Evolutionary conservation across 2,797 vertebrate species (phyloP).

Genomic region (Sebastes elongatus): DNA sequence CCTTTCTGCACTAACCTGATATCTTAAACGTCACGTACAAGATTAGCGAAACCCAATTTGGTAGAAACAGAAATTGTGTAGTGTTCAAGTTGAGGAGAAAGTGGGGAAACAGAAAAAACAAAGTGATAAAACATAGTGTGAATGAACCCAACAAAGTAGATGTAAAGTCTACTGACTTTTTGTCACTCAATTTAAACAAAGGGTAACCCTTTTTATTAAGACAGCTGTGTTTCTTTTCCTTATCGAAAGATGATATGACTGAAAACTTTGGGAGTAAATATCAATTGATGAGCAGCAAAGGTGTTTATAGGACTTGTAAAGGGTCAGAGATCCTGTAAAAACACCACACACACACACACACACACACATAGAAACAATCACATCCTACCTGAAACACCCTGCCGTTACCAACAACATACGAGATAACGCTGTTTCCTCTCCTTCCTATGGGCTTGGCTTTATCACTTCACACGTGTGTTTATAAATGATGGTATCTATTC

Average conservation of each 20-base stretch:
- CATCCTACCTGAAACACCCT: conserved; percentile 53
- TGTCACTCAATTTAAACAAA: background rate
- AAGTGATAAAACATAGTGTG: background rate
- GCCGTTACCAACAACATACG: conserved; percentile 38
- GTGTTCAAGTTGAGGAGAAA: background rate
- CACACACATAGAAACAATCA: conserved; percentile 21
- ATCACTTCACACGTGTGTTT: conserved; percentile 64
- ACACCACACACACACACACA: background rate
- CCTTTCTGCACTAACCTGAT: background rate
- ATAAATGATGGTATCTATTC: conserved; percentile 66
- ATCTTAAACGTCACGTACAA: background rate
- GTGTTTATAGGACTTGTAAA: conserved; percentile 5
- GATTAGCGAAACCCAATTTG: background rate
- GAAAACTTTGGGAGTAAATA: background rate
- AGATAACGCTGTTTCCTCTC: conserved; percentile 58
- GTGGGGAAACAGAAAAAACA: background rate
- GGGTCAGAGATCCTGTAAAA: conserved; percentile 16
- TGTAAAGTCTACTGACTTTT: background rate
- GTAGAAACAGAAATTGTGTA: background rate
- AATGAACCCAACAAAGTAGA: background rate
- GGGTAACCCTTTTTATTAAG: background rate
- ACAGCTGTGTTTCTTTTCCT: background rate
- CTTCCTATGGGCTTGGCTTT: conserved; percentile 50
- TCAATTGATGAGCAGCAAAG: background rate
- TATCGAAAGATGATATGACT: background rate